A percentile compares a stretch with the other conserved stretches of the same genome.
Evolutionary conservation across 2,888 invertebrate genomes (phyloP).

Genomic region (Catocala fraxini): DNA sequence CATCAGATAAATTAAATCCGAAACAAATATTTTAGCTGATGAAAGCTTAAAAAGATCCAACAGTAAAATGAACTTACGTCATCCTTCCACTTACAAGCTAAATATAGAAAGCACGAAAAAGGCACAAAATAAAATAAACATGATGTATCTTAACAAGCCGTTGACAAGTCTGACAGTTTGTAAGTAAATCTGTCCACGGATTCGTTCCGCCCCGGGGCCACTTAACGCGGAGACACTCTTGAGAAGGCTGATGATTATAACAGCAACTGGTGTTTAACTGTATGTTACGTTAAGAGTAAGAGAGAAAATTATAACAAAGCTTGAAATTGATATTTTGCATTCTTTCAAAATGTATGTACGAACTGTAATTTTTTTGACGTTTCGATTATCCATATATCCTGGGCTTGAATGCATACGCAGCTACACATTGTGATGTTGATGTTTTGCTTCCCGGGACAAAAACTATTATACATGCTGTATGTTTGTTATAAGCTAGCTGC

Average conservation of each 20-base stretch:
- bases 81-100: neutral
- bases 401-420: too few species aligned
- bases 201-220: conserved; percentile 36
- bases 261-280: neutral
- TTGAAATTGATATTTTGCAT: neutral
- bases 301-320: too few species aligned
- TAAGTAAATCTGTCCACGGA: conserved; percentile 50
- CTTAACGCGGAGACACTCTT: conserved; percentile 28
- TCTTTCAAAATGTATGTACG: too few species aligned
- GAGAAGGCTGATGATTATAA: conserved; percentile 15
- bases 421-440: too few species aligned
- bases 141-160: conserved; percentile 43
- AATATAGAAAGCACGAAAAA: conserved; percentile 15
- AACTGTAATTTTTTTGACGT: too few species aligned
- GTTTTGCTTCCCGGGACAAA: too few species aligned
- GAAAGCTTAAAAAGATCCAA: neutral
- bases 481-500: too few species aligned
- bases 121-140: conserved; percentile 23
- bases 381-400: too few species aligned
- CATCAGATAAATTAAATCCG: too few species aligned
- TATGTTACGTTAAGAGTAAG: neutral
- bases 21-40: too few species aligned
- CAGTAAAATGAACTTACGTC: neutral
- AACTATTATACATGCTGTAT: too few species aligned
- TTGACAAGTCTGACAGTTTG: conserved; percentile 43